These are phyloP conservation scores for Drosophila barbarae DNA, from an alignment of 2,888 invertebrate genomes.

Conservation along the genomic window DNA sequence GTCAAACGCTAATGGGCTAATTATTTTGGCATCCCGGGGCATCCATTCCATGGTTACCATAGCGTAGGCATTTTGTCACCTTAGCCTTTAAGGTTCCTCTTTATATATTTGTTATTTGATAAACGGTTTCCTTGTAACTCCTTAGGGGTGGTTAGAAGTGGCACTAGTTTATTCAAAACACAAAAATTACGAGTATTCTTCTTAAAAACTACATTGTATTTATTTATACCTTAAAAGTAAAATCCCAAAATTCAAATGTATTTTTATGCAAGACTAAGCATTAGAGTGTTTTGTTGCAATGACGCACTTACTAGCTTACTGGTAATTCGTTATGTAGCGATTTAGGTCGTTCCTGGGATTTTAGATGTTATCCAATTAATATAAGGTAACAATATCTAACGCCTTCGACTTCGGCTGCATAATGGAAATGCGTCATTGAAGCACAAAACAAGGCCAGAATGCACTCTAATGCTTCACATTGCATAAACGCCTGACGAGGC, in stretches of 20 bases:
- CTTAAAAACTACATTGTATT: too few species aligned
- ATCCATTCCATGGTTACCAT: slow-evolving; percentile 10
- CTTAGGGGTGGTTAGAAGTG: too few species aligned
- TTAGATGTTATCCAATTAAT: background rate
- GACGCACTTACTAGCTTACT: background rate
- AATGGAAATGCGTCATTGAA: slow-evolving; percentile 17
- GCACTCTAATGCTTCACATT: slow-evolving; percentile 9
- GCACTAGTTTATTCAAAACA: too few species aligned
- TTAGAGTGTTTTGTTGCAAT: background rate
- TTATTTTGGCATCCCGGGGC: slow-evolving; percentile 2
- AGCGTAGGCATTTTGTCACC: background rate
- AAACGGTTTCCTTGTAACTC: too few species aligned
- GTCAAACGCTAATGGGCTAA: slow-evolving; percentile 21
- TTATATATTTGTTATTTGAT: background rate
- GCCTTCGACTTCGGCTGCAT: slow-evolving; percentile 6
- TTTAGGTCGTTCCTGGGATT: background rate
- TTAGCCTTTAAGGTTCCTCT: too few species aligned
- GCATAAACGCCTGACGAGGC: slow-evolving; percentile 27
- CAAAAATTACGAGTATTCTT: too few species aligned
- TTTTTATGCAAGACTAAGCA: background rate
- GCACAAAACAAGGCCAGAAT: slow-evolving; percentile 3
- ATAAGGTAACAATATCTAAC: background rate
- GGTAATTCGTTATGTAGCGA: background rate
- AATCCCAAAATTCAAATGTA: background rate
- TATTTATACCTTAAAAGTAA: too few species aligned